Evolutionary conservation across 2,113 vertebrate species (phyloP).

Genomic region (Speoplatyrhinus poulsoni): DNA sequence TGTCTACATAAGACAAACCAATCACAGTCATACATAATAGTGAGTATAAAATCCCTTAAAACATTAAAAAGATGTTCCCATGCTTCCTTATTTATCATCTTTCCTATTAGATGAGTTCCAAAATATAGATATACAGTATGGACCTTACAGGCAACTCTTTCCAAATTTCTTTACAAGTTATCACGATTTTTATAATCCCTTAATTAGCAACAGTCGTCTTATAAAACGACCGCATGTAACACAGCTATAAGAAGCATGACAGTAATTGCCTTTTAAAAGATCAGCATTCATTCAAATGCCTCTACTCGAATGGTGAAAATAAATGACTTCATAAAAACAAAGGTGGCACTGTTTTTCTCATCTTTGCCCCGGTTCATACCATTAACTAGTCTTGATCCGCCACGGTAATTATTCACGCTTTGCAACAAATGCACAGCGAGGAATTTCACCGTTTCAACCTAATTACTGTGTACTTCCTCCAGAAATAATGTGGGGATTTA

Average conservation of each 20-base stretch:
- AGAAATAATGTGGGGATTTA: conserved; percentile 6
- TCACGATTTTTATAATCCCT: conserved; percentile 7
- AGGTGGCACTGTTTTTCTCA: conserved; percentile 9
- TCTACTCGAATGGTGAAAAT: conserved; percentile 22
- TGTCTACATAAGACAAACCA: too few species aligned
- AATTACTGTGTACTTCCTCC: not conserved
- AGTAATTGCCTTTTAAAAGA: conserved; percentile 28
- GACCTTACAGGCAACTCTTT: not conserved
- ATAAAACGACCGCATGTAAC: conserved; percentile 1
- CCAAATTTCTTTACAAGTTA: conserved; percentile 6
- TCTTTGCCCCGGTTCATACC: conserved; percentile 7
- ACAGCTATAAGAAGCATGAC: conserved; percentile 21
- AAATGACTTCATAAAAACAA: conserved; percentile 4
- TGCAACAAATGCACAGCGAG: conserved; percentile 21
- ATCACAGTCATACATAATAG: too few species aligned
- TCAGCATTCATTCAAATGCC: conserved; percentile 22
- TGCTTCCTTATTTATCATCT: not conserved
- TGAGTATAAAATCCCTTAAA: not conserved
- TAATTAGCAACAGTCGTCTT: conserved; percentile 1
- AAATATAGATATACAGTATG: not conserved
- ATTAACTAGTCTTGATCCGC: conserved; percentile 26
- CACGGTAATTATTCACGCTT: conserved; percentile 23
- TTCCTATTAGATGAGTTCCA: not conserved
- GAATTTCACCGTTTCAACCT: conserved; percentile 11
- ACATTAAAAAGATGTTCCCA: not conserved